Base-by-base conservation (phyloP, 2,797 vertebrate species). In the Astyanax mexicanus region DNA sequence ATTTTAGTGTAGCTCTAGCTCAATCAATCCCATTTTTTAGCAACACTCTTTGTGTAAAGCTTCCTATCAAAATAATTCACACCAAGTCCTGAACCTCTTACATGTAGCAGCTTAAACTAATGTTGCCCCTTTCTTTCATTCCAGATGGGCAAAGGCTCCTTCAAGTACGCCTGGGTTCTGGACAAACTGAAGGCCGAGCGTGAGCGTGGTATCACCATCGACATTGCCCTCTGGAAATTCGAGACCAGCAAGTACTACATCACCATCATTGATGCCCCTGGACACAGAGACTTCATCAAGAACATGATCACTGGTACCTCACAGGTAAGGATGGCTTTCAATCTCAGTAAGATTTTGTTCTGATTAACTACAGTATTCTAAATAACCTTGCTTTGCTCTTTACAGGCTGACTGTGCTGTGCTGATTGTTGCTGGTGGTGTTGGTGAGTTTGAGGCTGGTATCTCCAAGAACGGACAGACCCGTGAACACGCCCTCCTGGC, bases 401-500 rank as follows among this genome's bases (percentile, higher is more conserved):
- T 29, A 49, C 1, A 94, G 93, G 93, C 93, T 74, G 93, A 94
- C 86, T 94, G 93, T 17, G 93, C 93, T 0, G 92, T 94, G 83
- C 86, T 94, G 83, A 92, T 93, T 0, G 93, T 94, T 7, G 93
- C 93, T 80, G 93, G 90, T 29, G 92, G 92, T 70, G 90, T 92
- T 3, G 93, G 93, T 69, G 92, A 94, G 88, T 93, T 93, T 1
- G 93, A 94, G 85, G 92, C 93, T 11, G 93, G 93, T 79, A 94
- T 94, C 83, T 94, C 93, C 57, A 92, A 93, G 86, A 93, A 93
- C 42, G 92, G 93, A 3, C 93, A 94, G 90, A 94, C 93, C 79
- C 92, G 93, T 65, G 93, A 94, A 84, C 93, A 94, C 69, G 92
- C 91, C 70, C 92, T 94, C 82, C 85, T 94, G 66, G 93, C 93